Evolutionary conservation across 2,888 invertebrate species (phyloP), one percentile per base, ranked within the genome.

Genomic region (Plebejus argus): DNA sequence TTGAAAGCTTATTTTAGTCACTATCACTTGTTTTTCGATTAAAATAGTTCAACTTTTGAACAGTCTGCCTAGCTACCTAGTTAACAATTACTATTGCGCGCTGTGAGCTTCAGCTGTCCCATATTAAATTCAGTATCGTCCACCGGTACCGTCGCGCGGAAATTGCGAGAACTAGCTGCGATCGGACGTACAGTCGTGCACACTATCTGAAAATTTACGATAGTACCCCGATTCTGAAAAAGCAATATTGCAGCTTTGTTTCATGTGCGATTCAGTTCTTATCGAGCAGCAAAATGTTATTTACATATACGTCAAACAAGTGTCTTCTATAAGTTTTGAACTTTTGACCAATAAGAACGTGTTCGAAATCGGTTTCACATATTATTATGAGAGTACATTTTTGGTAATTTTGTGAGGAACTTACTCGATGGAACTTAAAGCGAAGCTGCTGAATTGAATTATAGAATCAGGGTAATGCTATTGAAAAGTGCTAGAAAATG

Each of bases 101-200:
- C 23, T 39, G n/a, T n/a, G n/a, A n/a, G n/a, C n/a, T n/a, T n/a
- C n/a, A n/a, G n/a, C n/a, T n/a, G 20, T 45, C 23, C 20, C 72
- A 72, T 72, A 72, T 72, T 72, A 72, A 39, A 39, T 71, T 76
- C 33, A 20, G 70, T 53, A 70, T 76, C 49, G n/a, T 28, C 66
- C 66, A 33, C 66, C 70, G 33, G 33, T 56, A 70, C 53, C 35
- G 20, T 72, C 76, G 33, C 49, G 70, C 76, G 76, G 76, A 77
- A 77, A 77, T 77, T 77, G 71, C 70, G 45, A 56, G 56, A 77
- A 70, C 76, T 49, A 70, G 76, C 76, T 53, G 70, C 76, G 76
- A 77, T 35, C 76, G 70, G 76, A 77, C 70, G 76, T 53, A 20
- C 20, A 20, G 56, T 49, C 70, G 70, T 56, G 76, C 70, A 70